Percentiles rank a stretch among this genome's conserved stretches.
Evolutionary conservation across 2,888 invertebrate species (phyloP).

Genomic region (Onchidella celtica): DNA sequence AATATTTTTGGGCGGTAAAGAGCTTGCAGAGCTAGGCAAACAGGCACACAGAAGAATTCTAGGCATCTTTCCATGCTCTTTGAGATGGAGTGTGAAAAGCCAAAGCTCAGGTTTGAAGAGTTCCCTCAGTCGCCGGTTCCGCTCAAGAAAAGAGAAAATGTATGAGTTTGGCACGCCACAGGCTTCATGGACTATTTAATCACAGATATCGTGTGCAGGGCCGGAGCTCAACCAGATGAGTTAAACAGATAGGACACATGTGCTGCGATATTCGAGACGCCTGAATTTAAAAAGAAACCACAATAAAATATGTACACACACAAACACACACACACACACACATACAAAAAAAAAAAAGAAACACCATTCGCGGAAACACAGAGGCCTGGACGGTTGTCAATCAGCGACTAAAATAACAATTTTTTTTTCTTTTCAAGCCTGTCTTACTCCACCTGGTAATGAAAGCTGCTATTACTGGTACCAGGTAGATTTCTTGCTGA

Average conservation of each 20-base stretch:
- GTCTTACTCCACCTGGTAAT: background rate
- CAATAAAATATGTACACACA: no score
- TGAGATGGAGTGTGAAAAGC: background rate
- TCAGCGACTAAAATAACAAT: slow-evolving; percentile 21
- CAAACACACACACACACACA: no score
- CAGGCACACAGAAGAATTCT: no score
- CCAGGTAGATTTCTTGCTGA: background rate
- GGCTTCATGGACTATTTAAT: slow-evolving; percentile 41
- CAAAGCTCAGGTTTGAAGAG: background rate
- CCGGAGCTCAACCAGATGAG: background rate
- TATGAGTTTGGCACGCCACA: slow-evolving; percentile 9
- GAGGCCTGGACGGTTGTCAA: slow-evolving; percentile 14
- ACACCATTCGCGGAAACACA: background rate
- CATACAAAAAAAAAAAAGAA: background rate
- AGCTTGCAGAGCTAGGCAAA: no score
- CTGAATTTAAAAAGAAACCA: background rate
- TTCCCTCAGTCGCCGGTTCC: background rate
- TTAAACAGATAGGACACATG: slow-evolving; percentile 30
- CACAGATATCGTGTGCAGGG: slow-evolving; percentile 20
- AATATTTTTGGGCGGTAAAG: no score
- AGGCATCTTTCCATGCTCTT: background rate
- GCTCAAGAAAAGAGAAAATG: background rate
- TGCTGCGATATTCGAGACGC: slow-evolving; percentile 18
- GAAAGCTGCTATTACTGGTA: background rate
- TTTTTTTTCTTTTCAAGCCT: background rate